Conservation (phyloP, 2,797 vertebrate species). For the Novumbra hubbsi region DNA sequence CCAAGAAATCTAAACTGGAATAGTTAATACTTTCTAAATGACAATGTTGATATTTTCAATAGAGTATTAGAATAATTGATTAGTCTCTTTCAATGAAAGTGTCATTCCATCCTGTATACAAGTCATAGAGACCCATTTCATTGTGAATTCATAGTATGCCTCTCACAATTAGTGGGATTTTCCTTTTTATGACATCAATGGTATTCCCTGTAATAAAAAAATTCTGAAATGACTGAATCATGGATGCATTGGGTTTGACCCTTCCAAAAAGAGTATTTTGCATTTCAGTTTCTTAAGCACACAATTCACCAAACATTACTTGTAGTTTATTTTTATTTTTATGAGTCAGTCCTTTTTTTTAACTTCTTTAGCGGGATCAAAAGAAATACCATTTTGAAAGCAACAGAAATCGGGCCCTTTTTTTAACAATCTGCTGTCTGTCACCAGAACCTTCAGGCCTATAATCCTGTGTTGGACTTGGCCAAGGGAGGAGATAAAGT, state of each 20-base stretch:
- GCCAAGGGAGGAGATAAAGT: conserved; percentile 21
- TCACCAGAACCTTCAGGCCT: conserved; percentile 23
- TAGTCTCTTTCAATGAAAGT: conserved; percentile 1
- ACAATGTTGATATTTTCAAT: too few species aligned
- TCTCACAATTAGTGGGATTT: background rate
- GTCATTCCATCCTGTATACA: background rate
- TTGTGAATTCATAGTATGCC: background rate
- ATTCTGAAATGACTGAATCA: background rate
- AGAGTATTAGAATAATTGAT: background rate
- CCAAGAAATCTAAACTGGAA: too few species aligned
- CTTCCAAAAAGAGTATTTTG: background rate
- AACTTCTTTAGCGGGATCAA: background rate
- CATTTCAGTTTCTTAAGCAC: background rate
- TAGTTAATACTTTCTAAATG: too few species aligned
- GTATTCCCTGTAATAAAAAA: background rate
- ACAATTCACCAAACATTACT: background rate
- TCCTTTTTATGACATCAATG: background rate
- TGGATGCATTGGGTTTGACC: background rate
- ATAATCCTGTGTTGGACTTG: conserved; percentile 33
- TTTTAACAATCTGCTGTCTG: background rate
- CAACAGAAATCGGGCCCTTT: background rate
- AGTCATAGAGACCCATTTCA: background rate
- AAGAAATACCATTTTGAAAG: background rate
- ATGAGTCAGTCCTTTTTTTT: background rate
- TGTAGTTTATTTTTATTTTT: background rate